These are phyloP conservation scores for Aspidiotus rigidus DNA, from an alignment of 2,888 invertebrate genomes.

Conservation along the genomic window DNA sequence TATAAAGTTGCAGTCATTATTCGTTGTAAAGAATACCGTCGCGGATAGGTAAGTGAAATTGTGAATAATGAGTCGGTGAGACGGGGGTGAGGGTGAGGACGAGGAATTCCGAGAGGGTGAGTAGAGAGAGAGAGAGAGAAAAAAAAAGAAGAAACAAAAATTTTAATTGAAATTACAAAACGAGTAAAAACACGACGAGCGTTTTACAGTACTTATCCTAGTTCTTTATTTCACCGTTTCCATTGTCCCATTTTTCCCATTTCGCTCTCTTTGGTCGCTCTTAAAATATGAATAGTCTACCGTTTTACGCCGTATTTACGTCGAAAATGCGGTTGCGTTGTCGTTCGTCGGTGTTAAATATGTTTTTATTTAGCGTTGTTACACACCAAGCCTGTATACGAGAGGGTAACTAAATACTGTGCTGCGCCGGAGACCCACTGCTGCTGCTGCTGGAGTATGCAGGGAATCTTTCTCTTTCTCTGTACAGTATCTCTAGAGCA, in stretches of 20 bases:
- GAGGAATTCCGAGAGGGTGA: background rate
- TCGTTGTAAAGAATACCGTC: too few species aligned
- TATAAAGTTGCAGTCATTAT: too few species aligned
- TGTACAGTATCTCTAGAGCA: too few species aligned
- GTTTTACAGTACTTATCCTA: background rate
- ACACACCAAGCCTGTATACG: background rate
- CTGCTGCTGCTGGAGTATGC: too few species aligned
- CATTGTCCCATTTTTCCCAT: too few species aligned
- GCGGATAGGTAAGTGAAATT: too few species aligned
- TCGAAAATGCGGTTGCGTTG: background rate
- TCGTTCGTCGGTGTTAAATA: conserved; percentile 15
- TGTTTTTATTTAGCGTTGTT: conserved; percentile 5
- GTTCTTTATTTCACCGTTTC: too few species aligned
- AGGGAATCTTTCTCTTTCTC: too few species aligned
- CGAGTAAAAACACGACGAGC: background rate
- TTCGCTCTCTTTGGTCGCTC: background rate
- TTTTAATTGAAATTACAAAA: conserved; percentile 2
- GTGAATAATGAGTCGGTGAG: too few species aligned
- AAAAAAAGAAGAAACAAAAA: conserved; percentile 2
- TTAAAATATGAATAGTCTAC: background rate
- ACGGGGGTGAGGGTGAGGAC: too few species aligned
- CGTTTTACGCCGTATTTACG: conserved; percentile 5
- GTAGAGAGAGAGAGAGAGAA: background rate
- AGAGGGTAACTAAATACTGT: too few species aligned
- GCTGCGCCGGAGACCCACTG: too few species aligned